Conservation (phyloP, 37 sponge, comb jelly and placozoan genomes). For the Amphimedon queenslandica region DNA sequence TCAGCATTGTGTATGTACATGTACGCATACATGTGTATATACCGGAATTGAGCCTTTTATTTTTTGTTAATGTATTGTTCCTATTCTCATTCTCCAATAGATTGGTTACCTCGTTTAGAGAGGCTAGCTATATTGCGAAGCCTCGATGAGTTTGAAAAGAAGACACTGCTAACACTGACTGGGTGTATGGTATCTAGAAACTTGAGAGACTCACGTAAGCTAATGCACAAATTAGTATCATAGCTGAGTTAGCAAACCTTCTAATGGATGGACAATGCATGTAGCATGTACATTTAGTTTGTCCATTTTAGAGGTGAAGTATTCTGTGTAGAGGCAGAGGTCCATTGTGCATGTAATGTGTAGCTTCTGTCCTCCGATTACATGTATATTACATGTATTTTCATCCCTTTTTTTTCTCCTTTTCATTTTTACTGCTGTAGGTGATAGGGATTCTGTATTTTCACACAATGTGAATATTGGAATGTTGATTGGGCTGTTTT, state of each 20-base stretch:
- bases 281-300: too few relatives aligned
- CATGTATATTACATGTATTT: too few relatives aligned
- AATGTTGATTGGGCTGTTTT: conserved; percentile 48
- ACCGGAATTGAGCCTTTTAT: not conserved
- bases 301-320: too few relatives aligned
- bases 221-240: not conserved
- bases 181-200: conserved; percentile 70
- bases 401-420: too few relatives aligned
- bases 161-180: conserved; percentile 49
- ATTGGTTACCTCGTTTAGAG: conserved; percentile 70
- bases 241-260: too few relatives aligned
- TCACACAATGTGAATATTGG: conserved; percentile 48
- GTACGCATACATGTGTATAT: not conserved
- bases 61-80: not conserved
- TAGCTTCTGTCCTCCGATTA: too few relatives aligned
- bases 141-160: conserved; percentile 65
- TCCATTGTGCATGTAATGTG: too few relatives aligned
- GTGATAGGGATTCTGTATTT: conserved; percentile 14
- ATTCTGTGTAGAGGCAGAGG: too few relatives aligned
- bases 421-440: too few relatives aligned
- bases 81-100: not conserved
- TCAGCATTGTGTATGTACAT: too few relatives aligned
- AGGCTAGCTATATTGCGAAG: conserved; percentile 37
- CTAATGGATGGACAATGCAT: too few relatives aligned
- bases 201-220: conserved; percentile 39